These are phyloP conservation scores for Pristionchus mayeri DNA, from an alignment of 2,888 invertebrate genomes.

Conservation along the genomic window DNA sequence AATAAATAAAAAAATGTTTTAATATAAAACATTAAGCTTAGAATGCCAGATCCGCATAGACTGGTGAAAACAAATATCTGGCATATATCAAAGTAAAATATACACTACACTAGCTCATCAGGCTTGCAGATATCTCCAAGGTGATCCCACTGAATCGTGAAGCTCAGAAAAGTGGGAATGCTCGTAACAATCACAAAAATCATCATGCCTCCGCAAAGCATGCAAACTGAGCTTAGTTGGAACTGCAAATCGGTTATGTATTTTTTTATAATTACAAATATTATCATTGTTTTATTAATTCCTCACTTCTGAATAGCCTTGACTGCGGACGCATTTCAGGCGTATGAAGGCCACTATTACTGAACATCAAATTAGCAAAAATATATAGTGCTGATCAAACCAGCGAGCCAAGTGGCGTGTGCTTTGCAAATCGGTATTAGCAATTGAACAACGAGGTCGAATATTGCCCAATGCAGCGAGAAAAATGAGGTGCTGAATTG, in stretches of 20 bases:
- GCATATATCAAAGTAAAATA: not conserved
- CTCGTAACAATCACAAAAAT: not conserved
- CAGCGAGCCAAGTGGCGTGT: not conserved
- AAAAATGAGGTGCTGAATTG: not conserved
- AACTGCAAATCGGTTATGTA: not conserved
- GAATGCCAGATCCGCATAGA: too few species aligned
- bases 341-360: not conserved
- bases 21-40: too few species aligned
- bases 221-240: not conserved
- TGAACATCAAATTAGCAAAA: too few species aligned
- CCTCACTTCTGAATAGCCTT: not conserved
- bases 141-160: too few species aligned
- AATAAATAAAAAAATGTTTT: too few species aligned
- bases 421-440: not conserved
- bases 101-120: not conserved
- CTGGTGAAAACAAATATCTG: too few species aligned
- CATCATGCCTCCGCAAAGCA: not conserved
- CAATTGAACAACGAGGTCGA: not conserved
- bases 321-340: not conserved
- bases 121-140: not conserved
- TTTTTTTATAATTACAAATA: too few species aligned
- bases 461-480: not conserved
- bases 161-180: not conserved
- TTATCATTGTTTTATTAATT: too few species aligned
- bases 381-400: too few species aligned